Conservation (phyloP, 2,888 invertebrate species). For the Hypomecis atomaria region DNA sequence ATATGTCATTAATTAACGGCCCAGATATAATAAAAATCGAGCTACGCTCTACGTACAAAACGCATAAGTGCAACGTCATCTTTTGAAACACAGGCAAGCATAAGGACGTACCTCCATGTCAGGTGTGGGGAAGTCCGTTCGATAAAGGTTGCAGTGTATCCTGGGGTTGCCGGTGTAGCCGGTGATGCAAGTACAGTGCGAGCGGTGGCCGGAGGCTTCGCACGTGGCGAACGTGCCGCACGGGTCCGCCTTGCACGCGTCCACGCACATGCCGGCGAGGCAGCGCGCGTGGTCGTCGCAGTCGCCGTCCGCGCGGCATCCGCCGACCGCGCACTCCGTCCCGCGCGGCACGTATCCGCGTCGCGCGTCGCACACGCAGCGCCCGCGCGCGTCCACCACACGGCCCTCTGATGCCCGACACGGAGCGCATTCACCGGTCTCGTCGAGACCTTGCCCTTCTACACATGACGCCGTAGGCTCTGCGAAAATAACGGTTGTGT, state of each 20-base stretch:
- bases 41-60: too few relatives aligned
- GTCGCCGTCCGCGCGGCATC: slow-evolving; percentile 89
- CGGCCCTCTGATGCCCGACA: slow-evolving; percentile 90
- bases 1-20: background rate
- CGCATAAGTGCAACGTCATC: background rate
- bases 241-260: slow-evolving; percentile 90
- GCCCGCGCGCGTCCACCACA: slow-evolving; percentile 90
- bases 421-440: slow-evolving; percentile 90
- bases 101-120: slow-evolving; percentile 87
- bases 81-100: background rate
- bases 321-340: slow-evolving; percentile 90
- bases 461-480: slow-evolving; percentile 88
- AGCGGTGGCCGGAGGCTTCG: slow-evolving; percentile 90
- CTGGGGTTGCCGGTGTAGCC: slow-evolving; percentile 92
- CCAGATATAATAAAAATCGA: too few relatives aligned
- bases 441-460: slow-evolving; percentile 90
- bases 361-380: slow-evolving; percentile 92
- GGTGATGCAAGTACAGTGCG: slow-evolving; percentile 90
- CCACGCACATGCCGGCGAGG: slow-evolving; percentile 90
- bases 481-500: slow-evolving; percentile 36
- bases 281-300: slow-evolving; percentile 92
- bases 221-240: slow-evolving; percentile 92
- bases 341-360: slow-evolving; percentile 92
- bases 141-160: slow-evolving; percentile 87
- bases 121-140: slow-evolving; percentile 93